phyloP scores from a whole-genome alignment of 2,113 vertebrate species.

The Grammomys dolichurus region DNA sequence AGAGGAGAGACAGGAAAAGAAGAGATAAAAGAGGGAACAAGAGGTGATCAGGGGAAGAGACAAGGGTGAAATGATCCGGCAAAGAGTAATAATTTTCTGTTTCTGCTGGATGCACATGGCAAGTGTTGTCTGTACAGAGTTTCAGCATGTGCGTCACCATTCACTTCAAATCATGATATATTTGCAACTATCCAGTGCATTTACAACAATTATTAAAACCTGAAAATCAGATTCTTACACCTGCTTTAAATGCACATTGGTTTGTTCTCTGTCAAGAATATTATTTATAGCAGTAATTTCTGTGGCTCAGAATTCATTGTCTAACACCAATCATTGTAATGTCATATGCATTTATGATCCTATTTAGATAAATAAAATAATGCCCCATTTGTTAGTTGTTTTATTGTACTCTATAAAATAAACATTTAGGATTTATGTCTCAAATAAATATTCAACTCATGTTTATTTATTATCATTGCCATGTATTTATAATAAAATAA shows the following conservation, averaged over 20 bases:
- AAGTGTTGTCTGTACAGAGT: not conserved
- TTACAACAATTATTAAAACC: constrained; percentile 16
- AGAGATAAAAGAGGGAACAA: not conserved
- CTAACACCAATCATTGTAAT: constrained; percentile 63
- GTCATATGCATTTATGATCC: constrained; percentile 72
- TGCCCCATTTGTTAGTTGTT: constrained; percentile 64
- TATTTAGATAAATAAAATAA: constrained; percentile 77
- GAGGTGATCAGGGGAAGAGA: accelerated
- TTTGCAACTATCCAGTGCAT: not conserved
- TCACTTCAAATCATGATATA: not conserved
- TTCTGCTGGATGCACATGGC: not conserved
- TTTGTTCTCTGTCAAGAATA: constrained; percentile 15
- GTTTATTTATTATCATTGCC: constrained; percentile 75
- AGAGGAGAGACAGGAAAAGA: not conserved
- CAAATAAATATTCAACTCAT: constrained; percentile 64
- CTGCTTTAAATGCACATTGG: not conserved
- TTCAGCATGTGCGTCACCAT: not conserved
- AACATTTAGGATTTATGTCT: constrained; percentile 66
- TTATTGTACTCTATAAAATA: constrained; percentile 66
- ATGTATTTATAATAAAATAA: constrained; percentile 64
- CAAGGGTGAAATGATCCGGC: not conserved
- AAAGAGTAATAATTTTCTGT: not conserved
- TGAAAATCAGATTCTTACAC: constrained; percentile 1
- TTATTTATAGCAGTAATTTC: constrained; percentile 65
- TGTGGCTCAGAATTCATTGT: constrained; percentile 55